phyloP scores from a whole-genome alignment of 1,140 invertebrate genomes.

The Musca domestica region DNA sequence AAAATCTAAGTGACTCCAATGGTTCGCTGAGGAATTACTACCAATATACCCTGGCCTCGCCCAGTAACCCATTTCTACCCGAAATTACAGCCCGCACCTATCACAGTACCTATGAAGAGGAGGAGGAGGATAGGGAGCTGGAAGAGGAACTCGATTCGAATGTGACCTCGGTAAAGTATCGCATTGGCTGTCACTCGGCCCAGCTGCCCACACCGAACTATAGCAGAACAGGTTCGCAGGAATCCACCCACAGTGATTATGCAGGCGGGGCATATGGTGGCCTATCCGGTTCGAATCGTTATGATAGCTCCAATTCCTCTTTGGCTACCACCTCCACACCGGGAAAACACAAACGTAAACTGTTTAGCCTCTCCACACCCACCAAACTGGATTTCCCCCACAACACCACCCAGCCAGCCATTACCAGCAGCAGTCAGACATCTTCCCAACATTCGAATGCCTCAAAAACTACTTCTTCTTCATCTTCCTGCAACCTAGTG shows the following conservation, averaged over 20 bases:
- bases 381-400: constrained; percentile 28
- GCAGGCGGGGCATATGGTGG: constrained; percentile 26
- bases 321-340: constrained; percentile 33
- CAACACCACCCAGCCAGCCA: constrained; percentile 22
- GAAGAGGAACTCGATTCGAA: constrained; percentile 36
- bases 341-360: constrained; percentile 43
- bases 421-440: constrained; percentile 23
- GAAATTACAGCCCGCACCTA: constrained; percentile 50
- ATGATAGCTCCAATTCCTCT: background rate
- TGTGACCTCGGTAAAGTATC: constrained; percentile 35
- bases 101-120: constrained; percentile 43
- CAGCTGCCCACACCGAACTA: constrained; percentile 43
- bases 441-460: constrained; percentile 1
- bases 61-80: constrained; percentile 51
- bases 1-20: constrained; percentile 21
- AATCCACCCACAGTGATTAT: constrained; percentile 44
- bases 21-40: constrained; percentile 37
- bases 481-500: constrained; percentile 21
- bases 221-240: constrained; percentile 47
- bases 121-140: constrained; percentile 10
- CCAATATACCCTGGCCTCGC: constrained; percentile 48
- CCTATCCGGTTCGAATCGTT: constrained; percentile 37
- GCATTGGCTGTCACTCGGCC: constrained; percentile 32
- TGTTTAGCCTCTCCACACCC: constrained; percentile 46
- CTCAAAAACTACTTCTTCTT: background rate